Evolutionary conservation across 2,797 vertebrate genomes (phyloP), one percentile per base, ranked within the genome.

Genomic region (Stomatorhinus walkeri): DNA sequence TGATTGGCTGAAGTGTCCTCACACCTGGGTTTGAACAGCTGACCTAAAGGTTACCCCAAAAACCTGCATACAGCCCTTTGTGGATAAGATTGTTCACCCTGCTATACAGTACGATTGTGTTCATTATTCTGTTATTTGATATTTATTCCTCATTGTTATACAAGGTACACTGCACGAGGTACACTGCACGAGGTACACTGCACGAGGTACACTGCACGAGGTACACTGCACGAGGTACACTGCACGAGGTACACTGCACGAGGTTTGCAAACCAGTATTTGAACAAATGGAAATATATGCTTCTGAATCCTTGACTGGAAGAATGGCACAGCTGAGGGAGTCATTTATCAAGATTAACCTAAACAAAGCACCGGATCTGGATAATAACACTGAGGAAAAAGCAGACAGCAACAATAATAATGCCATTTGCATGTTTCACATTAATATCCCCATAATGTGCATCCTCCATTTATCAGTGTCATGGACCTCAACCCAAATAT

Each of bases 361-460:
- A 87, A 79, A 89, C 90, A 90, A 90, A 81, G 90, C 90, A 89
- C 72, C 46, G 88, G 91, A 89, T 88, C 56, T 90, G 89, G 59
- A 87, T 54, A 79, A 90, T 84, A 81, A 85, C 56, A 85, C 36
- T 43, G 68, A 36, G 28, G 85, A 64, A 56, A 46, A 84, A 89
- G 76, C 72, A 88, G 89, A 51, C 32, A 89, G 88, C 81, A 89
- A 10, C 1, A 72, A 36, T 36, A 48, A 16, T 93, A 93, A 94
- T 93, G 90, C 90, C 52, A 51, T 91, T 92, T 93, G 93, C 91
- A 94, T 94, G 93, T 94, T 87, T 68, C 59, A 83, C 2, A n/a
- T 81, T 46, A n/a, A 81, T 19, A 19, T 81, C 16, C 76, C 16
- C 76, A 81, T 19, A n/a, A 81, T 8, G 36, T 0, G 64, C 85